A percentile compares a stretch with the other conserved stretches of the same genome.
These are phyloP conservation scores for Pipistrellus kuhlii DNA, from an alignment of 2,797 vertebrate species.

Conservation along the genomic window DNA sequence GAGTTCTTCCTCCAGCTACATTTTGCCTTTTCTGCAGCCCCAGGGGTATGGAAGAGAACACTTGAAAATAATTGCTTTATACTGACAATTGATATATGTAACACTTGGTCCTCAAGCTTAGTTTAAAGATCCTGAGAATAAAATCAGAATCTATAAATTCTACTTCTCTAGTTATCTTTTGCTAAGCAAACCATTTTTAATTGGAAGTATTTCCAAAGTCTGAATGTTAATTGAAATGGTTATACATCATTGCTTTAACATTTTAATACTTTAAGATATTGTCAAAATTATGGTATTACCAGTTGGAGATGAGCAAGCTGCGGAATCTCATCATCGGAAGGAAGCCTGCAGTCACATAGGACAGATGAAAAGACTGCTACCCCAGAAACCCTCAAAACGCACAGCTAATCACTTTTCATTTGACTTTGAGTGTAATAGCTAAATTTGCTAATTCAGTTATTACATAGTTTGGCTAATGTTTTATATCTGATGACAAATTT, in stretches of 20 bases:
- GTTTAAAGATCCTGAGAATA: constrained; percentile 37
- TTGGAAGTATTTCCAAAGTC: constrained; percentile 56
- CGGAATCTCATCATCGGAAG: constrained; percentile 85
- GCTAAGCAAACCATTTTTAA: constrained; percentile 57
- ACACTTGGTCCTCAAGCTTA: not conserved
- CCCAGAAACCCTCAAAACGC: constrained; percentile 79
- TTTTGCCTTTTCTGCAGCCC: constrained; percentile 34
- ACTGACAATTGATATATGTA: not conserved
- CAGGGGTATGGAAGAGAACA: not conserved
- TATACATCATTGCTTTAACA: constrained; percentile 46
- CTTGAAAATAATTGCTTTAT: constrained; percentile 39
- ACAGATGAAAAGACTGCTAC: constrained; percentile 80
- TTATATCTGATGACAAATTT: constrained; percentile 51
- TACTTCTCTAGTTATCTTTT: constrained; percentile 48
- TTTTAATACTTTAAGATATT: constrained; percentile 34
- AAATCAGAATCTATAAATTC: constrained; percentile 6
- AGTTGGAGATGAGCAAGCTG: constrained; percentile 85
- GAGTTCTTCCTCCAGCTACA: not conserved
- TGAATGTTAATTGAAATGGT: constrained; percentile 50
- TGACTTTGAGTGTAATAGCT: constrained; percentile 42
- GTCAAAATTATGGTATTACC: constrained; percentile 35
- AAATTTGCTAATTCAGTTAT: constrained; percentile 58
- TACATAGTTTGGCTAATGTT: constrained; percentile 40
- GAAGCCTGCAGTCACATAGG: constrained; percentile 85
- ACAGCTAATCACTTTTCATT: constrained; percentile 54